These are phyloP conservation scores for Agelastica alni DNA, from an alignment of 2,888 invertebrate genomes.

Conservation along the genomic window DNA sequence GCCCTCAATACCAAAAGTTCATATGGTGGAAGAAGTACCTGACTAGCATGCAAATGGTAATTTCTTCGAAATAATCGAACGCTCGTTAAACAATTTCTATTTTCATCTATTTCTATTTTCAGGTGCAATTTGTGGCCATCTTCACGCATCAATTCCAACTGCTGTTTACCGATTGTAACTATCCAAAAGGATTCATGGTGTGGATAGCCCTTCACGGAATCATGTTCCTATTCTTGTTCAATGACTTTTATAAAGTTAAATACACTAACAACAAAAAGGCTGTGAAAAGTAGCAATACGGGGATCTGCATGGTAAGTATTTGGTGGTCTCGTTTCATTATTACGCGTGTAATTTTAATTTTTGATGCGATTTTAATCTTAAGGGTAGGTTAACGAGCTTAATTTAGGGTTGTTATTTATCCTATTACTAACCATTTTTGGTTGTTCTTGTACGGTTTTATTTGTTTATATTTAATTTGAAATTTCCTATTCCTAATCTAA, in stretches of 20 bases:
- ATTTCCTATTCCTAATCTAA: no score
- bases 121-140: constrained; percentile 92
- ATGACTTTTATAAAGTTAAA: constrained; percentile 89
- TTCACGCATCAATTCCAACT: constrained; percentile 91
- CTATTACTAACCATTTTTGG: no score
- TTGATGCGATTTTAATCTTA: no score
- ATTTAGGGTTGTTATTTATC: no score
- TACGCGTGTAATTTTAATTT: no score
- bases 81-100: no score
- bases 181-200: constrained; percentile 87
- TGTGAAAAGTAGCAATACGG: constrained; percentile 48
- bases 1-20: constrained; percentile 89
- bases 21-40: constrained; percentile 99
- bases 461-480: no score
- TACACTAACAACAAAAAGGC: constrained; percentile 61
- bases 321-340: no score
- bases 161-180: constrained; percentile 87
- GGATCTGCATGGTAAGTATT: constrained; percentile 73
- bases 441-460: no score
- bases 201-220: constrained; percentile 96
- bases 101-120: constrained; percentile 47
- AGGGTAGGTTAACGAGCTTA: no score
- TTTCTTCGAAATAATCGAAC: no score
- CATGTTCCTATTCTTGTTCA: constrained; percentile 91
- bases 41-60: constrained; percentile 93